A percentile compares a stretch with the other conserved stretches of the same genome.
phyloP scores from a whole-genome alignment of 2,797 vertebrate genomes.

The Rachycentron canadum region DNA sequence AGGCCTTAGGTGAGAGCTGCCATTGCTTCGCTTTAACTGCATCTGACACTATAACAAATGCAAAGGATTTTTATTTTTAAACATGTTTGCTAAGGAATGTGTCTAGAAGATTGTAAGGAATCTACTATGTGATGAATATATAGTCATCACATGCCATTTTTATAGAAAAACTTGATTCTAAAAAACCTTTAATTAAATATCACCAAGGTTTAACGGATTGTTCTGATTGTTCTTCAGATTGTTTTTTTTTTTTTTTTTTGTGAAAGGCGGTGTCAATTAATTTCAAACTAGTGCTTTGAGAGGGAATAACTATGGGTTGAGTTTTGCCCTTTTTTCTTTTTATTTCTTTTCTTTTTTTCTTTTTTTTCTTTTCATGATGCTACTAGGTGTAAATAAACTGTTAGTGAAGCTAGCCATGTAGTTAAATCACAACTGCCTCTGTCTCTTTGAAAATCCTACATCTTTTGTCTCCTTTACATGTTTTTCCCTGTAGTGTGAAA shows the following conservation, averaged over 20 bases:
- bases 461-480: conserved; percentile 9
- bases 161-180: too few species aligned
- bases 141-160: too few species aligned
- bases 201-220: too few species aligned
- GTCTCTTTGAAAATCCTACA: conserved; percentile 1
- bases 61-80: neutral
- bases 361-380: neutral
- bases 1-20: neutral
- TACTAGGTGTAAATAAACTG: neutral
- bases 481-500: conserved; percentile 30
- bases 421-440: neutral
- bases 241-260: neutral
- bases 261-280: neutral
- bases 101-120: neutral
- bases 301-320: neutral
- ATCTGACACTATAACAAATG: neutral
- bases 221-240: too few species aligned
- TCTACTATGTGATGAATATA: neutral
- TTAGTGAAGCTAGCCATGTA: neutral
- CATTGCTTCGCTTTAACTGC: neutral
- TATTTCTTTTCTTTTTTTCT: neutral
- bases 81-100: neutral
- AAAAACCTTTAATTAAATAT: too few species aligned
- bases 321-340: too few species aligned
- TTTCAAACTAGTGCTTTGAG: neutral